Evolutionary conservation across 2,797 vertebrate genomes (phyloP).

Genomic region (Notamacropus eugenii): DNA sequence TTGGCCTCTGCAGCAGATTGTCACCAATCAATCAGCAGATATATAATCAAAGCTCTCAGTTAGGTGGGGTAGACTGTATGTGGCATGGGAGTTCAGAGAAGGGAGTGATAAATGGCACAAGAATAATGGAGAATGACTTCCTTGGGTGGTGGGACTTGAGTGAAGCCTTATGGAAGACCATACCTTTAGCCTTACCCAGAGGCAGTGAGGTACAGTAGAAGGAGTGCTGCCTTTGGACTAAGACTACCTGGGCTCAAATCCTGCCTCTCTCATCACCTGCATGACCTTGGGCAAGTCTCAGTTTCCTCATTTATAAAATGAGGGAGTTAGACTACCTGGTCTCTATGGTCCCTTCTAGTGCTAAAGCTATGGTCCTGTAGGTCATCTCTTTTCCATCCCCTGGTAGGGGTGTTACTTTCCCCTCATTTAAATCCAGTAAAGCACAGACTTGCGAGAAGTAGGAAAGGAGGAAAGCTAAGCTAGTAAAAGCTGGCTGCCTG

Average conservation of each 20-base stretch:
- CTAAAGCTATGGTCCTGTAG: neutral
- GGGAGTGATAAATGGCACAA: neutral
- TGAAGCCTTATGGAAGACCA: neutral
- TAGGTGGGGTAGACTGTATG: neutral
- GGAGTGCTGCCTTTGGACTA: neutral
- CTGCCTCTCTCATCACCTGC: neutral
- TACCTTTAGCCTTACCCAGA: neutral
- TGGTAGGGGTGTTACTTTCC: neutral
- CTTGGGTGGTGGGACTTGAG: neutral
- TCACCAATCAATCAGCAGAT: neutral
- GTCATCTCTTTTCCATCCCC: neutral
- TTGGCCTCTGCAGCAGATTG: neutral
- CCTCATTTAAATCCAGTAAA: neutral
- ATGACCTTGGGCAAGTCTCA: slow-evolving; percentile 9
- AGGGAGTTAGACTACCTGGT: neutral
- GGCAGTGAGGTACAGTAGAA: neutral
- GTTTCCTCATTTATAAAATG: neutral
- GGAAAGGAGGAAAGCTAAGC: neutral
- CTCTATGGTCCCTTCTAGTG: neutral
- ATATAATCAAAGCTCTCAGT: neutral
- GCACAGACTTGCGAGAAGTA: neutral
- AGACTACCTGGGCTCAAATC: neutral
- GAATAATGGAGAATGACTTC: neutral
- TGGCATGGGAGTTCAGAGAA: neutral
- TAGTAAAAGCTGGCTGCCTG: neutral